Base-by-base conservation (phyloP, 1,140 invertebrate species). In the Adelges cooleyi region DNA sequence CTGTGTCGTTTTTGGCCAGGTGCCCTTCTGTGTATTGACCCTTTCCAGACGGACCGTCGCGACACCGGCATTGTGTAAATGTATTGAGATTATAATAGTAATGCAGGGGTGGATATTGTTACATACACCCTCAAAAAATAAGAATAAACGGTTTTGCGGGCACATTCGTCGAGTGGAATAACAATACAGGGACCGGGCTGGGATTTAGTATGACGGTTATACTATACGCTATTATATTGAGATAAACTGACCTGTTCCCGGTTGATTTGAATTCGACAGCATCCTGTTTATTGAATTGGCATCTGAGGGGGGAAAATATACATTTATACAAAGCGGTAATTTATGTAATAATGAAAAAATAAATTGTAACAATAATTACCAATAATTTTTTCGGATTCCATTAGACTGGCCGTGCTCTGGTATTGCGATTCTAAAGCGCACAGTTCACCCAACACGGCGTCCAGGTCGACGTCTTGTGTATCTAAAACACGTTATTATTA, bases 391-490 rank as follows among this genome's bases (percentile, higher is more conserved):
- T 78, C 65, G 22, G 65, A 54, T n/a, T 66, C 56, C 25, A 48
- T 18, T 10, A 62, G 20, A 22, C 42, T 66, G 8, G 66, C 67
- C 15, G 71, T 80, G 70, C 75, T 75, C 68, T 89, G 86, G 73
- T 85, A 90, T 70, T 86, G 84, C 44, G 82, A 84, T 73, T 91
- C 91, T 54, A 97, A 80, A 33, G 92, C 90, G 75, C 89, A 94
- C 29, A 98, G 78, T 76, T 97, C 93, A 25, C 90, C 92, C 23
- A 98, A 80, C 70, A 97, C 95, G 46, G 92, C 92, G 76, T 97
- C 94, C 72, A 97, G 78, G 76, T 97, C 93, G 25, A 93, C 89
- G 78, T 97, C 93, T 74, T 93, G 90, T 17, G 90, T 90, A 75
- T 95, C 92, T 86, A 76, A 56, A 77, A 77, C 49, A 42, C 66